phyloP scores from a whole-genome alignment of 1,140 invertebrate species.

The Nasonia longicornis region DNA sequence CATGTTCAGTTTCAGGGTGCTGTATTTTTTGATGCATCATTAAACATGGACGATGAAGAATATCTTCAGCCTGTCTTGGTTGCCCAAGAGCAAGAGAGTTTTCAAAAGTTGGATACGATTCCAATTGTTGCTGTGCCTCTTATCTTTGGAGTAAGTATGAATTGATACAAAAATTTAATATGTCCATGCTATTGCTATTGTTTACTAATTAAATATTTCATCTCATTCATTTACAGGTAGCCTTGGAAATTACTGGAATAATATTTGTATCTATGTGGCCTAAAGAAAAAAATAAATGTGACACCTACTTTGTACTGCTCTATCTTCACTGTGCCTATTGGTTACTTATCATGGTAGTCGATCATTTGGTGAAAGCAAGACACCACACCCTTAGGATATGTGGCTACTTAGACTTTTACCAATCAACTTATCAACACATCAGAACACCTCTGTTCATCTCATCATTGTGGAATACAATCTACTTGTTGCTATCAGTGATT shows the following conservation, averaged over 20 bases:
- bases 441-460: conserved; percentile 74
- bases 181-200: background rate
- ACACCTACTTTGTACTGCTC: conserved; percentile 76
- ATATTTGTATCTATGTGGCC: conserved; percentile 71
- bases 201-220: background rate
- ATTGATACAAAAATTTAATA: background rate
- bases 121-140: conserved; percentile 59
- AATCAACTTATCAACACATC: conserved; percentile 72
- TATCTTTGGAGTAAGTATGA: conserved; percentile 57
- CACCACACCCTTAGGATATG: conserved; percentile 73
- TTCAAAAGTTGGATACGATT: conserved; percentile 69
- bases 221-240: conserved; percentile 65
- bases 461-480: conserved; percentile 74
- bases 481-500: conserved; percentile 72
- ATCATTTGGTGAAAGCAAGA: conserved; percentile 71
- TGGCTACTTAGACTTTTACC: conserved; percentile 78
- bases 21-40: conserved; percentile 70
- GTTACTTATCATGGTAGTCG: conserved; percentile 73
- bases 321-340: conserved; percentile 75
- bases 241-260: conserved; percentile 73
- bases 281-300: conserved; percentile 71
- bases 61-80: conserved; percentile 68
- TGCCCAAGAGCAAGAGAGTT: conserved; percentile 66
- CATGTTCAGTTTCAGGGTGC: conserved; percentile 65
- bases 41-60: conserved; percentile 71